phyloP scores from a whole-genome alignment of 2,888 invertebrate genomes.

The Stenotaenia linearis region DNA sequence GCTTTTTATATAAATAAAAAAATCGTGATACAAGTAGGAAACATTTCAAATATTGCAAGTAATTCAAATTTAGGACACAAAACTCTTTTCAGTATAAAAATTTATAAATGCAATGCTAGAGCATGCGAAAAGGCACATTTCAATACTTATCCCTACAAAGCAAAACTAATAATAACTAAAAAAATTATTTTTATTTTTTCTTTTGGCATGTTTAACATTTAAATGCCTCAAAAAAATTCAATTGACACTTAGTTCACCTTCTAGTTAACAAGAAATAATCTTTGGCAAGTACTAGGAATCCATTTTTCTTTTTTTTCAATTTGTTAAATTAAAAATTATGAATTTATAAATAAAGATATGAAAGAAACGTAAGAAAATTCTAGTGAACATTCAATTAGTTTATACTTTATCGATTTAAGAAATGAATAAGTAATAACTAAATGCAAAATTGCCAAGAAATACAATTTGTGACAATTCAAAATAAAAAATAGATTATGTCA shows the following conservation, averaged over 20 bases:
- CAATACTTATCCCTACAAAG: neutral
- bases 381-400: neutral
- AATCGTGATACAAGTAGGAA: constrained; percentile 24
- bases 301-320: neutral
- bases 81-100: constrained; percentile 9
- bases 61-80: constrained; percentile 11
- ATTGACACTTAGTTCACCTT: neutral
- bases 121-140: constrained; percentile 33
- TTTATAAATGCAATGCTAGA: constrained; percentile 31
- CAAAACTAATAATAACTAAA: constrained; percentile 17
- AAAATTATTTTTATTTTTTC: neutral
- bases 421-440: neutral
- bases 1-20: constrained; percentile 1
- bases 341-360: neutral
- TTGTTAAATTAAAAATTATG: neutral
- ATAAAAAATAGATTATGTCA: constrained; percentile 21
- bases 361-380: neutral
- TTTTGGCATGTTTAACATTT: constrained; percentile 19
- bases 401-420: neutral
- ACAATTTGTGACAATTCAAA: constrained; percentile 19
- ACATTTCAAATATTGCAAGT: constrained; percentile 9
- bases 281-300: constrained; percentile 18
- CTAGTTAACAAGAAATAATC: constrained; percentile 7
- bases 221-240: constrained; percentile 17
- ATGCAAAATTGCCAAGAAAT: constrained; percentile 14